Evolutionary conservation across 2,797 vertebrate genomes (phyloP).

Genomic region (Sebastes matsubarae): DNA sequence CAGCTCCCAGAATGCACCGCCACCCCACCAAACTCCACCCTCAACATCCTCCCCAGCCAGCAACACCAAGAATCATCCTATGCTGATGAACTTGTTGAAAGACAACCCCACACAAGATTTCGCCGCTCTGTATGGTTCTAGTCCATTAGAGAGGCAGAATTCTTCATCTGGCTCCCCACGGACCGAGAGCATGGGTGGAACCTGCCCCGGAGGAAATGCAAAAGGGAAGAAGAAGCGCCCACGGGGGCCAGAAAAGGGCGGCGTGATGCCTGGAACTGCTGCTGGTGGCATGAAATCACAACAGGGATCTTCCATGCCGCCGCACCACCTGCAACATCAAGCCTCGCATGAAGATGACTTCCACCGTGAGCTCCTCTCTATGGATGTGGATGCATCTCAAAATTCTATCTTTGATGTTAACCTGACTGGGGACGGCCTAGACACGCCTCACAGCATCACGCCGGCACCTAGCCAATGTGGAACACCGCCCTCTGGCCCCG

Average conservation of each 20-base stretch:
- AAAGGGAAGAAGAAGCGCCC: conserved; percentile 96
- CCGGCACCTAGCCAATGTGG: conserved; percentile 98
- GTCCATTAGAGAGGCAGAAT: conserved; percentile 96
- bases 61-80: conserved; percentile 99
- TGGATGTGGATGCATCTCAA: conserved; percentile 96
- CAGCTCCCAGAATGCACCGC: conserved; percentile 87
- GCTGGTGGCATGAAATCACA: conserved; percentile 73
- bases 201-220: conserved; percentile 77
- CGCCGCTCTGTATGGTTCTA: conserved; percentile 91
- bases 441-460: conserved; percentile 96
- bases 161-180: conserved; percentile 93
- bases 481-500: conserved; percentile 90
- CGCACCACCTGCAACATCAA: conserved; percentile 86
- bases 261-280: conserved; percentile 62
- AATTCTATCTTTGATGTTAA: conserved; percentile 98
- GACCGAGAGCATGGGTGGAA: conserved; percentile 85
- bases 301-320: conserved; percentile 69
- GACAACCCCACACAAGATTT: conserved; percentile 98
- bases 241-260: conserved; percentile 77
- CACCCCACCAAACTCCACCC: conserved; percentile 95
- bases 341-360: conserved; percentile 97
- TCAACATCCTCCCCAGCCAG: conserved; percentile 96
- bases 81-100: conserved; percentile 99
- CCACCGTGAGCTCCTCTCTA: conserved; percentile 96
- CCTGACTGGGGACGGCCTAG: conserved; percentile 92